Evolutionary conservation across 2,113 vertebrate genomes (phyloP).

Genomic region (Anoura caudifer): DNA sequence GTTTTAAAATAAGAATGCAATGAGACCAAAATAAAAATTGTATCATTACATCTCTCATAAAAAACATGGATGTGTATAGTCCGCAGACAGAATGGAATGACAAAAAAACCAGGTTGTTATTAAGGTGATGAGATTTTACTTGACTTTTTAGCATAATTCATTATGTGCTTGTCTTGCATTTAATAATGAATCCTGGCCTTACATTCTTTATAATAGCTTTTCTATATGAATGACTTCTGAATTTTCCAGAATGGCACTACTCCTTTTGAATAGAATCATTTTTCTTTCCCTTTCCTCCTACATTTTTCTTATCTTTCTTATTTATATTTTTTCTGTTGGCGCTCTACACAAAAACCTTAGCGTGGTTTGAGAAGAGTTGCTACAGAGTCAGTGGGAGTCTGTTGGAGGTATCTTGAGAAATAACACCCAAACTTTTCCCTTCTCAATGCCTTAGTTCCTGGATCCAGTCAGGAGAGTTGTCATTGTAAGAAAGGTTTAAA

Average conservation of each 20-base stretch:
- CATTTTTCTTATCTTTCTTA: background rate
- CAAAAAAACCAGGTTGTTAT: background rate
- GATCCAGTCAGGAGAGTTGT: background rate
- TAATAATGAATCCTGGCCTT: background rate
- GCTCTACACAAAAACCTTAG: background rate
- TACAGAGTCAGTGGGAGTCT: background rate
- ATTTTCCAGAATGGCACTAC: background rate
- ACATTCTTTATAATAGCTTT: background rate
- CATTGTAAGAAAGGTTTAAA: background rate
- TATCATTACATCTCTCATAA: background rate
- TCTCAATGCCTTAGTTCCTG: background rate
- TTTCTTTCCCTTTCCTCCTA: background rate
- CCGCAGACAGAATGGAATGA: background rate
- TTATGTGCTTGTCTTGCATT: background rate
- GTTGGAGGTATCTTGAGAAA: background rate
- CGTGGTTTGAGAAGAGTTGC: background rate
- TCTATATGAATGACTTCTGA: background rate
- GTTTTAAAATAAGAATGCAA: constrained; percentile 34
- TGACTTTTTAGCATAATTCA: background rate
- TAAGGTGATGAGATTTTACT: background rate
- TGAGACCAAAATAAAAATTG: constrained; percentile 27
- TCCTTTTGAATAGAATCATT: background rate
- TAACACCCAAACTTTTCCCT: background rate
- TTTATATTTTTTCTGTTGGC: background rate
- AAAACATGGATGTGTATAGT: background rate